Percentiles rank a stretch among this genome's conserved stretches.
Evolutionary conservation across 2,113 vertebrate genomes (phyloP).

Genomic region (Leptosomus discolor): DNA sequence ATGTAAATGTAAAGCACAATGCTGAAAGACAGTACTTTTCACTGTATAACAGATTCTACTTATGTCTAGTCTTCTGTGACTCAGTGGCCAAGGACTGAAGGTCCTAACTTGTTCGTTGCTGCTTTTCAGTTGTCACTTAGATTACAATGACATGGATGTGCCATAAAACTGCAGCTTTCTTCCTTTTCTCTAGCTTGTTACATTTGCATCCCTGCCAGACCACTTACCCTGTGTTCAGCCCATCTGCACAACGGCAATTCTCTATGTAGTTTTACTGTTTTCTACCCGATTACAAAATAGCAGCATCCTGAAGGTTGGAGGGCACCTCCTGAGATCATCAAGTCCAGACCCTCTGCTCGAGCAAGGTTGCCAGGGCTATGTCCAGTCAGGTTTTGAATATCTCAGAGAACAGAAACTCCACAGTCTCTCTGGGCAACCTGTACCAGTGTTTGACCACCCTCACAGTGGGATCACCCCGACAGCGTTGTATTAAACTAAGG

Average conservation of each 20-base stretch:
- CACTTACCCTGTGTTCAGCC: neutral
- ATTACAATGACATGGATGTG: neutral
- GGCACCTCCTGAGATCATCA: neutral
- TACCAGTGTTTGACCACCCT: neutral
- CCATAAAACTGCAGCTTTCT: neutral
- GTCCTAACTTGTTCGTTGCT: neutral
- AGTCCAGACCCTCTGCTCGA: neutral
- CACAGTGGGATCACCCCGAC: neutral
- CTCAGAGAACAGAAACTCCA: neutral
- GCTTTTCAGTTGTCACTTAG: neutral
- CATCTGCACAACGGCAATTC: neutral
- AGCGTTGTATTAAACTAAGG: neutral
- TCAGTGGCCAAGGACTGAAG: neutral
- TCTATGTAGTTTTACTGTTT: neutral
- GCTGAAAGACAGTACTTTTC: neutral
- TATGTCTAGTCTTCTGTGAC: neutral
- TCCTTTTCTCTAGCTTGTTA: neutral
- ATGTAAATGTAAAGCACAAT: neutral
- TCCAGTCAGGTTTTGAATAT: neutral
- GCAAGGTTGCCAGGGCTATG: neutral
- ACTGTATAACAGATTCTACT: neutral
- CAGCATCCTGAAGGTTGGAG: neutral
- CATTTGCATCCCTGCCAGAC: neutral
- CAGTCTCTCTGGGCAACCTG: neutral
- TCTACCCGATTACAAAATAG: neutral